Conservation (phyloP, 1,140 invertebrate species). For the Monomorium pharaonis region DNA sequence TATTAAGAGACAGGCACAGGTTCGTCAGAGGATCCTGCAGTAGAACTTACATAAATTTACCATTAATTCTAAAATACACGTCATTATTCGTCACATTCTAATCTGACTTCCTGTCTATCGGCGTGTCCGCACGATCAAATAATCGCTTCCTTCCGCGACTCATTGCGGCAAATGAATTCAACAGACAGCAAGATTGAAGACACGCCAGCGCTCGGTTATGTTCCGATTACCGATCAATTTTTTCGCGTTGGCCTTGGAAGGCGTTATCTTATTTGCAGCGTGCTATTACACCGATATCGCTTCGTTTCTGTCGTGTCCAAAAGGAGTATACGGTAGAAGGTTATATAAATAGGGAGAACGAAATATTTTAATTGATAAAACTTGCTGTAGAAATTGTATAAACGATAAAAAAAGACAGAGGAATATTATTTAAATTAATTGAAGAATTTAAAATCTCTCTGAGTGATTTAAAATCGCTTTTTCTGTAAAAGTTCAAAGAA, state of each 20-base stretch:
- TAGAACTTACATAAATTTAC: neutral
- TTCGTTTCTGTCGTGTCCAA: neutral
- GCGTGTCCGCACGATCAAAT: neutral
- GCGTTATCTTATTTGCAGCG: slow-evolving; percentile 65
- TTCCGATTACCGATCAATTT: slow-evolving; percentile 38
- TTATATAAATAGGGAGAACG: slow-evolving; percentile 5
- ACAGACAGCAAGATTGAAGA: slow-evolving; percentile 28
- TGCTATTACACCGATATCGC: slow-evolving; percentile 44
- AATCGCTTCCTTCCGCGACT: slow-evolving; percentile 24
- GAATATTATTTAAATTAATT: neutral
- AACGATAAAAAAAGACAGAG: neutral
- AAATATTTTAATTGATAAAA: neutral
- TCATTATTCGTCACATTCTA: slow-evolving; percentile 25
- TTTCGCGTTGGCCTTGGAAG: slow-evolving; percentile 53
- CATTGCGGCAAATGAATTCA: slow-evolving; percentile 26
- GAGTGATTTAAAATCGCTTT: too few relatives aligned
- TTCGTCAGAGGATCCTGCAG: too few relatives aligned
- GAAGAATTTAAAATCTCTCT: neutral
- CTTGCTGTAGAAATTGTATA: neutral
- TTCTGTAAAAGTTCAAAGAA: neutral
- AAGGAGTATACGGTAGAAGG: neutral
- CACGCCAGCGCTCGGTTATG: slow-evolving; percentile 7
- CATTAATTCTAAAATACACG: slow-evolving; percentile 4
- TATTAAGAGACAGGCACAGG: neutral
- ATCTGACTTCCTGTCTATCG: slow-evolving; percentile 18